A percentile compares a stretch with the other conserved stretches of the same genome.
Conservation (phyloP, 1,140 invertebrate species). For the Wiebesia pumilae region DNA sequence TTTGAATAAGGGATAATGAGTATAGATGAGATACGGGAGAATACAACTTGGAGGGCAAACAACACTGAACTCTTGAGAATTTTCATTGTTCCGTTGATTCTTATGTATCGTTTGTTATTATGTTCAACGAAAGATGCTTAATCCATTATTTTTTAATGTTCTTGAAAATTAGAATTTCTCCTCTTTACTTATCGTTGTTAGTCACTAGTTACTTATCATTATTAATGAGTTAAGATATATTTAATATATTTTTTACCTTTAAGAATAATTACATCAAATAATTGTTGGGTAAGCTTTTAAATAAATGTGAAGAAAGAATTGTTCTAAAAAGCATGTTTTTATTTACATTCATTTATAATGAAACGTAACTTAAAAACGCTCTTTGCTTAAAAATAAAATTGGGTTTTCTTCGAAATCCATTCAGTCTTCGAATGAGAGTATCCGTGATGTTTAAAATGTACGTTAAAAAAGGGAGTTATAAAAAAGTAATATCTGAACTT, state of each 20-base stretch:
- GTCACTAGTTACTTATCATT: no score
- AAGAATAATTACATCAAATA: no score
- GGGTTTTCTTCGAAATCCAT: background rate
- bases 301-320: background rate
- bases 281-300: no score
- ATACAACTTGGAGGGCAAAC: background rate
- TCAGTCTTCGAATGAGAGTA: background rate
- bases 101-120: no score
- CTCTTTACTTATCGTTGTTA: no score
- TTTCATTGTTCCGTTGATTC: background rate
- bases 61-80: background rate
- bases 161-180: no score
- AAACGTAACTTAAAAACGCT: background rate
- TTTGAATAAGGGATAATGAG: background rate
- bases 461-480: constrained; percentile 1
- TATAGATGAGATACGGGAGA: background rate
- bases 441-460: background rate
- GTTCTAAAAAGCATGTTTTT: no score
- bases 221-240: no score
- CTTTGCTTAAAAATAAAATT: background rate
- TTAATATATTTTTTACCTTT: no score
- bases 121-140: no score
- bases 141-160: no score
- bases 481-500: constrained; percentile 4
- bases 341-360: no score